Evolutionary conservation across 2,888 invertebrate species (phyloP), one percentile per base, ranked within the genome.

Genomic region (Maniola hyperantus): DNA sequence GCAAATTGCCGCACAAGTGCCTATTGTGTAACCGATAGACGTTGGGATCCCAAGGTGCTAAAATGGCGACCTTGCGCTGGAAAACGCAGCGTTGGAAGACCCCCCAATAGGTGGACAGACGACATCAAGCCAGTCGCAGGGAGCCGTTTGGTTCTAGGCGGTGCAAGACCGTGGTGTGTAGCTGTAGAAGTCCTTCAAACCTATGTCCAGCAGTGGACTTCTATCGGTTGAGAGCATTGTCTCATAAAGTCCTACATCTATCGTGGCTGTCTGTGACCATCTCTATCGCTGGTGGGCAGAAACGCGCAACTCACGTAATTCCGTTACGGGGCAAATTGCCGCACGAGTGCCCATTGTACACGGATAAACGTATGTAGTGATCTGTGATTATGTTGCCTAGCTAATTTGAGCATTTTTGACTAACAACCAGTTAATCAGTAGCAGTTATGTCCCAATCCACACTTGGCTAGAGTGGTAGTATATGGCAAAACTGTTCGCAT

Each of bases 271-370:
- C 44, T 26, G 10, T 6, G 58, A 15, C 8, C 70, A 70, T 64
- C 70, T 68, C 70, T 70, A 70, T 53, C 18, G 20, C 50, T 34
- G 36, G 46, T 44, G 58, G 53, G 62, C 67, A 68, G 70, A 70
- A 68, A 64, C 57, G 60, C 46, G 59, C 20, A 55, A 55, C 65
- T 63, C 39, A 15, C 53, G 68, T 68, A 58, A 70, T 70, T 68
- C 64, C 60, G 68, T 64, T 57, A 44, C 46, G 67, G 46, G 61
- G 65, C 70, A 68, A 70, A 70, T 70, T 68, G 70, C 68, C 59
- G 66, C 44, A 54, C 39, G 60, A 55, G 15, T 59, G 55, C 55
- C 54, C 63, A 64, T 64, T 59, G 34, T 58, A 33, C 34, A 11
- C 36, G 46, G 26, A 51, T 58, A 65, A 65, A 59, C 34, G 34